Evolutionary conservation across 2,888 invertebrate genomes (phyloP).

Genomic region (Hyles lineata): DNA sequence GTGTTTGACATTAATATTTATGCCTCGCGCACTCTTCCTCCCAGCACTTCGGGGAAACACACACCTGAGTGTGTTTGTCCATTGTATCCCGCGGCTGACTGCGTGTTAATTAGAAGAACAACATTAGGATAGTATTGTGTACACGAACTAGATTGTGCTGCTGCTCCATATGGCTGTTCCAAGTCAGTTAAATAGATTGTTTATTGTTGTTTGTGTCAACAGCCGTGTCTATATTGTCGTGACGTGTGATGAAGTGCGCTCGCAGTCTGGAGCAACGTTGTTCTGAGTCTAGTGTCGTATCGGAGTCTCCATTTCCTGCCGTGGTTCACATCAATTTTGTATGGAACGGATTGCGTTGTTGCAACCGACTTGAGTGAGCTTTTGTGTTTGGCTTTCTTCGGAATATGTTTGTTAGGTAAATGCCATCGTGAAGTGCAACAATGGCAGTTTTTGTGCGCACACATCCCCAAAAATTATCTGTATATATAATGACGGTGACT

Average conservation of each 20-base stretch:
- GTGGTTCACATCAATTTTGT: conserved; percentile 63
- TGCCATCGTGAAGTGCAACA: neutral
- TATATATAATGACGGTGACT: conserved; percentile 9
- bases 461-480: neutral
- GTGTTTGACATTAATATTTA: conserved; percentile 82
- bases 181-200: conserved; percentile 36
- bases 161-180: conserved; percentile 33
- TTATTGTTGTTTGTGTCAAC: conserved; percentile 1
- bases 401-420: neutral
- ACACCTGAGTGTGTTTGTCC: conserved; percentile 68
- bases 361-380: conserved; percentile 46
- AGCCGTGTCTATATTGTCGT: neutral
- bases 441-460: neutral
- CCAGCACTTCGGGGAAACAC: conserved; percentile 70
- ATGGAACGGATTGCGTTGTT: conserved; percentile 60
- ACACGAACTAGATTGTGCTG: conserved; percentile 33
- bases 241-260: conserved; percentile 5
- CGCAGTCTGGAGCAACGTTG: neutral
- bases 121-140: conserved; percentile 35
- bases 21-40: conserved; percentile 64
- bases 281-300: conserved; percentile 46
- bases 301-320: conserved; percentile 60
- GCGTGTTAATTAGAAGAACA: conserved; percentile 53
- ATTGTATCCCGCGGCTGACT: conserved; percentile 59
- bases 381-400: neutral